Percentiles rank a stretch among this genome's conserved stretches.
These are phyloP conservation scores for Lepidurus packardi DNA, from an alignment of 1,140 invertebrate genomes.

Conservation along the genomic window DNA sequence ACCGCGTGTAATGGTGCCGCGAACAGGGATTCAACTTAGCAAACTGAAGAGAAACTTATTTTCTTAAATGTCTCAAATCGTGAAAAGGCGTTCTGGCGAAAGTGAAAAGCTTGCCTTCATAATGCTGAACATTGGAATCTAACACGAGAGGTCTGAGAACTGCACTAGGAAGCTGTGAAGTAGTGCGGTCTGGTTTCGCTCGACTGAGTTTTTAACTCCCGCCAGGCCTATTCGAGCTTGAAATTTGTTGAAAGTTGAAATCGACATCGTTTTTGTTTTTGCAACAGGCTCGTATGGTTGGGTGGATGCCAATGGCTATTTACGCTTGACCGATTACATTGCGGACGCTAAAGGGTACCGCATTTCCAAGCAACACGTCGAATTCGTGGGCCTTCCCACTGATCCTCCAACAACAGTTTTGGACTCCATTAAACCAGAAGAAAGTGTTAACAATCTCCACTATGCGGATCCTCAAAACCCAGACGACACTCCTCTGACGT, in stretches of 20 bases:
- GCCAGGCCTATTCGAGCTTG: constrained; percentile 47
- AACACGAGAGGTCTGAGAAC: too few species aligned
- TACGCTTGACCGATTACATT: constrained; percentile 77
- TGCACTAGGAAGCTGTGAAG: not conserved
- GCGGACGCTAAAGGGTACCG: constrained; percentile 72
- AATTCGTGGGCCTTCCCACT: constrained; percentile 52
- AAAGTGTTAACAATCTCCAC: constrained; percentile 50
- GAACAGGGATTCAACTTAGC: too few species aligned
- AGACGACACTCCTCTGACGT: not conserved
- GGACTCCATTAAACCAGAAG: constrained; percentile 57
- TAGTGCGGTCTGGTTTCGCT: not conserved
- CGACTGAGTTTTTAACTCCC: not conserved
- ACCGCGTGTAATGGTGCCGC: too few species aligned
- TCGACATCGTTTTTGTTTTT: constrained; percentile 26
- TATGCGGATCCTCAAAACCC: not conserved
- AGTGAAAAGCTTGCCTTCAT: too few species aligned
- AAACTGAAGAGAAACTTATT: too few species aligned
- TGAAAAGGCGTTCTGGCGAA: too few species aligned
- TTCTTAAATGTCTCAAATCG: too few species aligned
- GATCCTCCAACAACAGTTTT: constrained; percentile 54
- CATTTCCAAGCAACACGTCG: constrained; percentile 70
- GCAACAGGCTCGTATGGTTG: constrained; percentile 52
- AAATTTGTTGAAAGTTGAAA: not conserved
- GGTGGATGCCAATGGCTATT: constrained; percentile 73
- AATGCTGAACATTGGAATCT: too few species aligned